phyloP scores from a whole-genome alignment of 1,140 invertebrate species.

The Daktulosphaira vitifoliae region DNA sequence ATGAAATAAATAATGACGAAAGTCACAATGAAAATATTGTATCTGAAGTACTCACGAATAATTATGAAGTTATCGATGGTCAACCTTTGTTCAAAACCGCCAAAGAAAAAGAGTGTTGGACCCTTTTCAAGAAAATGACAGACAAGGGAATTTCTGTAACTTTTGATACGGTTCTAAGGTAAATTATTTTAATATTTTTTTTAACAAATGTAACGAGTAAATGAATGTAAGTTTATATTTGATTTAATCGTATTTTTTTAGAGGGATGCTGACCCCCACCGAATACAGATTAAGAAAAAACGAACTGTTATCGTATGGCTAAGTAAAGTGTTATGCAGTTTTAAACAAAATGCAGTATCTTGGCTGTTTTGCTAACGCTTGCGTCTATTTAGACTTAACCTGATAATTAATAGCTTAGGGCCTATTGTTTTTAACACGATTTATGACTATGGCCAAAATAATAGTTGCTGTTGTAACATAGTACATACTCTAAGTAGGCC shows the following conservation, averaged over 20 bases:
- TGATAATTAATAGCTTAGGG: constrained; percentile 16
- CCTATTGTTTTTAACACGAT: not conserved
- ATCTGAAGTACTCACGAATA: no score
- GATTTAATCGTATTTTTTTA: constrained; percentile 39
- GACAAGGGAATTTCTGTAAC: constrained; percentile 59
- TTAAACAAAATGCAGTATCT: not conserved
- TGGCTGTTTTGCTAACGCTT: not conserved
- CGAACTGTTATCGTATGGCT: constrained; percentile 33
- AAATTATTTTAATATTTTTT: not conserved
- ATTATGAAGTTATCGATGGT: not conserved
- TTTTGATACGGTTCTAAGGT: constrained; percentile 57
- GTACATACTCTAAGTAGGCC: not conserved
- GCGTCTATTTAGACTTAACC: not conserved
- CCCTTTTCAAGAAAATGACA: constrained; percentile 57
- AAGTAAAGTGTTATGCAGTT: not conserved
- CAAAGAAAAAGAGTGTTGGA: constrained; percentile 60
- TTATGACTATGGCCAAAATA: not conserved
- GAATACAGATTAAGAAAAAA: constrained; percentile 54
- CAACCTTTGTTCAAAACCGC: constrained; percentile 43
- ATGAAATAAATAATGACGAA: no score
- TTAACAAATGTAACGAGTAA: no score
- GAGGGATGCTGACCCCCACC: constrained; percentile 60
- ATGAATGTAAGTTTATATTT: no score
- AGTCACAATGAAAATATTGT: no score
- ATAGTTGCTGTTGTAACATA: not conserved